phyloP scores from a whole-genome alignment of 2,888 invertebrate genomes.

The Chloromyia formosa region DNA sequence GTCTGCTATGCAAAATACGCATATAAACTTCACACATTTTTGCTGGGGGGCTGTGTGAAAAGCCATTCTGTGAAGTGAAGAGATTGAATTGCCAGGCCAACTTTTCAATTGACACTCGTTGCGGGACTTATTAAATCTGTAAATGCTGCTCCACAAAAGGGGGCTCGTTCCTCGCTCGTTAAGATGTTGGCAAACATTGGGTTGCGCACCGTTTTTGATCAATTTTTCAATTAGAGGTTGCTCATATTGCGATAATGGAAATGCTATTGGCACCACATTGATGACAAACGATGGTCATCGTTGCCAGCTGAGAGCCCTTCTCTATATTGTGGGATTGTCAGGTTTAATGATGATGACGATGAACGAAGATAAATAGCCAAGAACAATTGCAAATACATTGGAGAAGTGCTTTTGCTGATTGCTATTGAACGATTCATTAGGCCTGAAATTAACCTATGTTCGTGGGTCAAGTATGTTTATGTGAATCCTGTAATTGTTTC shows the following conservation, averaged over 20 bases:
- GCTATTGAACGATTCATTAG: too few species aligned
- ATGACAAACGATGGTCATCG: not conserved
- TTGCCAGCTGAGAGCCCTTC: not conserved
- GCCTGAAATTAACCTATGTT: too few species aligned
- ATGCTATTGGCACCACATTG: constrained; percentile 24
- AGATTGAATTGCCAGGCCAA: constrained; percentile 34
- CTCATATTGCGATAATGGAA: not conserved
- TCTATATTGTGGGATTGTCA: too few species aligned
- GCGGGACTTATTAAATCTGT: constrained; percentile 5
- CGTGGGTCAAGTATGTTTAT: too few species aligned
- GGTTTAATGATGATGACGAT: too few species aligned
- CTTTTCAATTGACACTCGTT: constrained; percentile 35
- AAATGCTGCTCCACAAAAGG: constrained; percentile 4
- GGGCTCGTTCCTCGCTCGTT: not conserved
- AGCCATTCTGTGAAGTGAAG: constrained; percentile 1
- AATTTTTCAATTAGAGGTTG: constrained; percentile 30
- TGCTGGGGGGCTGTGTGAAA: not conserved
- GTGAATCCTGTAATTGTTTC: too few species aligned
- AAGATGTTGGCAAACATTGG: constrained; percentile 8
- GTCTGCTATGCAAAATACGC: too few species aligned
- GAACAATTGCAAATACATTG: too few species aligned
- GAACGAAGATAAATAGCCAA: too few species aligned
- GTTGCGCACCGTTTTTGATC: not conserved
- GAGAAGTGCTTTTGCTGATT: too few species aligned
- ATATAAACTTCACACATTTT: too few species aligned